These are phyloP conservation scores for Lacerta bilineata DNA, from an alignment of 2,797 vertebrate genomes.

Conservation along the genomic window DNA sequence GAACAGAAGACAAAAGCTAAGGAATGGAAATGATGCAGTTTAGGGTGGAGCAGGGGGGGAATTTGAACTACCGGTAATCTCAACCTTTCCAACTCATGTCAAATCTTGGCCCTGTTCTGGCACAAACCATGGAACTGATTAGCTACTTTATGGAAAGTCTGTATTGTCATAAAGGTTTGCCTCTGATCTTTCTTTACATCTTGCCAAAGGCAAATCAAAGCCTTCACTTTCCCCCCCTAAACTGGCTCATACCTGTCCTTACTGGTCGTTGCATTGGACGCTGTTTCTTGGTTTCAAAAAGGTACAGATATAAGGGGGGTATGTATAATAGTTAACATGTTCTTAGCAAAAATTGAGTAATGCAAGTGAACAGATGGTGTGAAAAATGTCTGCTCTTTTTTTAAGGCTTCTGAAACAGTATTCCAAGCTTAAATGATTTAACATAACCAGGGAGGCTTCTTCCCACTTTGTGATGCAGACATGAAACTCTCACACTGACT, in stretches of 20 bases:
- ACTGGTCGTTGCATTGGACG: neutral
- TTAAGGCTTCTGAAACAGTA: neutral
- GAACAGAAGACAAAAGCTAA: neutral
- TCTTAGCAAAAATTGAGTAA: neutral
- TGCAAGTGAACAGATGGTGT: neutral
- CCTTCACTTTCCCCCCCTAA: neutral
- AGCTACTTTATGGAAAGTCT: conserved; percentile 30
- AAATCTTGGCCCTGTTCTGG: neutral
- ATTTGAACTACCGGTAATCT: neutral
- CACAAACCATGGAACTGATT: conserved; percentile 2
- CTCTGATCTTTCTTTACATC: conserved; percentile 25
- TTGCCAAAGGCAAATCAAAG: conserved; percentile 19
- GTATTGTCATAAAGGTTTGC: conserved; percentile 28
- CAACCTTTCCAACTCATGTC: conserved; percentile 18
- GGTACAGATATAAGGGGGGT: neutral
- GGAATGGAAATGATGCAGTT: neutral
- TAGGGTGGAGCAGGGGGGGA: too few relatives aligned
- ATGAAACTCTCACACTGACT: too few relatives aligned
- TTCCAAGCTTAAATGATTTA: neutral
- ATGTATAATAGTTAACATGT: neutral
- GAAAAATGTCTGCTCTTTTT: neutral
- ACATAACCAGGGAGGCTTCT: neutral
- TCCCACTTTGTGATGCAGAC: too few relatives aligned
- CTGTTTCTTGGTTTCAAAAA: conserved; percentile 6
- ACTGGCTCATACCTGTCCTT: neutral